These are phyloP conservation scores for Acromyrmex heyeri DNA, from an alignment of 1,140 invertebrate species.

Conservation along the genomic window DNA sequence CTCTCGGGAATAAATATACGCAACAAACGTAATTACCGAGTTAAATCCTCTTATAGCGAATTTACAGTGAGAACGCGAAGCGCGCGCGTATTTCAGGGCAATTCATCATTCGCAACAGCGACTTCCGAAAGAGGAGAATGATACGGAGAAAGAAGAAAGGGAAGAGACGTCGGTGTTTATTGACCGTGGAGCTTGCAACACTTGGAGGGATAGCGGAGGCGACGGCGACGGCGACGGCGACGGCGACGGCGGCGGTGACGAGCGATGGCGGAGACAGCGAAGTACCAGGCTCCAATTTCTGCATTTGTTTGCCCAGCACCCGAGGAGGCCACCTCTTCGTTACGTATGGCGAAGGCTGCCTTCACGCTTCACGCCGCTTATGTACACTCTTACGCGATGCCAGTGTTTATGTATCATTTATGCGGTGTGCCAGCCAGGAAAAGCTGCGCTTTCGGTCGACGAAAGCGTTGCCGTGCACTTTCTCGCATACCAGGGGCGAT, in stretches of 20 bases:
- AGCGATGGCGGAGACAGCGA: background rate
- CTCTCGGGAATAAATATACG: slow-evolving; percentile 50
- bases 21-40: slow-evolving; percentile 52
- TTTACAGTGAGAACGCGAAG: background rate
- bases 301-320: slow-evolving; percentile 71
- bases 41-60: slow-evolving; percentile 56
- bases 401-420: slow-evolving; percentile 76
- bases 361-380: slow-evolving; percentile 62
- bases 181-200: slow-evolving; percentile 41
- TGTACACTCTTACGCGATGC: slow-evolving; percentile 67
- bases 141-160: background rate
- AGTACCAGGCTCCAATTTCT: slow-evolving; percentile 68
- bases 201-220: background rate
- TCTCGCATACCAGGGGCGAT: slow-evolving; percentile 5
- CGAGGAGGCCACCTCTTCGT: slow-evolving; percentile 50
- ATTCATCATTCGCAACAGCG: slow-evolving; percentile 20
- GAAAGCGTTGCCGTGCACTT: background rate
- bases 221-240: background rate
- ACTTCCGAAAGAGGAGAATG: slow-evolving; percentile 22
- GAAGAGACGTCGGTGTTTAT: slow-evolving; percentile 47
- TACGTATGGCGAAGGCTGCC: slow-evolving; percentile 37
- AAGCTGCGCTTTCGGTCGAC: slow-evolving; percentile 64
- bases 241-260: background rate
- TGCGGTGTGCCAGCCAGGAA: slow-evolving; percentile 62
- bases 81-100: slow-evolving; percentile 16